Evolutionary conservation across 2,888 invertebrate genomes (phyloP), one percentile per base, ranked within the genome.

Genomic region (Macrophya annulata): DNA sequence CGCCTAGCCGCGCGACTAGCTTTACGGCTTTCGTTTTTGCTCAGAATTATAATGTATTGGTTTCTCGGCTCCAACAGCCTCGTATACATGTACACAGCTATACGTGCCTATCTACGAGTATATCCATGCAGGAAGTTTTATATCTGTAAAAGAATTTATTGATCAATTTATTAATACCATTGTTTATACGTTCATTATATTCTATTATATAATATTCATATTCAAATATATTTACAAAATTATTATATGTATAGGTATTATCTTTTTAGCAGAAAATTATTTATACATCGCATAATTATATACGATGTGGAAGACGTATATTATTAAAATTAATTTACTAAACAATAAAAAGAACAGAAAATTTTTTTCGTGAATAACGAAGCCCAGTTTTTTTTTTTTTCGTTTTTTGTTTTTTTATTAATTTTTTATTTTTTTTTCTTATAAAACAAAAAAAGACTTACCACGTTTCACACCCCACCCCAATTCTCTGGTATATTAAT

Each of bases 401-500:
- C 5, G 51, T 17, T n/a, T 51, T n/a, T 51, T 51, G 17, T 51
- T 51, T 0, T 51, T 51, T 51, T 51, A 17, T 17, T 51, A 17
- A 5, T 43, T 43, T 5, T 43, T 43, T 43, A 4, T 43, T 43
- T 43, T 9, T 43, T 43, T 43, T 51, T 55, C 17, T 17, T 31
- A 3, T 31, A 31, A 31, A 31, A 31, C 31, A 3, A 31, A 31
- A n/a, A n/a, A 51, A 71, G 43, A 71, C 17, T 71, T 17, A 37
- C n/a, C 40, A 9, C n/a, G 71, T 37, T 71, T 21, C 1, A 62
- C 12, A 62, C 25, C 10, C 3, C 10, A 62, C 25, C 62, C 62
- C 37, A 68, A 68, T 68, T 31, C 8, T 6, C 31, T 55, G 37
- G 48, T 77, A 55, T 77, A 77, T 77, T 31, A 51, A 55, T 77